phyloP scores from a whole-genome alignment of 2,113 vertebrate genomes.

The Gobius niger region DNA sequence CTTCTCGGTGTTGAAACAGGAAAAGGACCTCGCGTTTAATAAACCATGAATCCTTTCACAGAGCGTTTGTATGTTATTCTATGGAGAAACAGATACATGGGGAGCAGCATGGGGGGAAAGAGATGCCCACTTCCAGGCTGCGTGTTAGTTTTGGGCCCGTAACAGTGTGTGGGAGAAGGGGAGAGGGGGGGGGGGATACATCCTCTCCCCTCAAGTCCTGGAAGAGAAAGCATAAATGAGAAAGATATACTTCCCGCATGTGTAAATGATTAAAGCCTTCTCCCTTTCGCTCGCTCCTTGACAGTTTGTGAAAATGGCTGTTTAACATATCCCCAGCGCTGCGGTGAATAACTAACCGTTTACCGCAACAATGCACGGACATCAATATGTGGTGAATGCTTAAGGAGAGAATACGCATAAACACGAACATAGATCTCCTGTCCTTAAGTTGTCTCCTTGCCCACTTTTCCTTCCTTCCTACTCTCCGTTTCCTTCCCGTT shows the following conservation, averaged over 20 bases:
- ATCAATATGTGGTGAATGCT: conserved; percentile 27
- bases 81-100: conserved; percentile 68
- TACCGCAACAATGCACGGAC: conserved; percentile 48
- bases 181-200: conserved; percentile 27
- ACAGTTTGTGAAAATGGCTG: conserved; percentile 56
- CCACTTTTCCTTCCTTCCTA: conserved; percentile 38
- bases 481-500: conserved; percentile 69
- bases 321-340: conserved; percentile 36
- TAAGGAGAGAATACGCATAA: conserved; percentile 55
- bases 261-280: conserved; percentile 65
- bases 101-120: conserved; percentile 34
- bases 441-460: conserved; percentile 67
- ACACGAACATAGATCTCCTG: conserved; percentile 60
- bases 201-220: conserved; percentile 45
- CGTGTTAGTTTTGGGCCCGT: conserved; percentile 71
- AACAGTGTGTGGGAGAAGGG: conserved; percentile 38
- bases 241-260: conserved; percentile 65
- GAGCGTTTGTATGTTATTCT: conserved; percentile 77
- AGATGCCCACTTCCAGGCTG: conserved; percentile 66
- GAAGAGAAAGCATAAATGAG: conserved; percentile 50
- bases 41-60: conserved; percentile 78
- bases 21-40: conserved; percentile 77
- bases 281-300: conserved; percentile 52
- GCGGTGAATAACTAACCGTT: conserved; percentile 5
- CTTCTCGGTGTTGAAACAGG: conserved; percentile 73